Evolutionary conservation across 2,113 vertebrate species (phyloP).

Genomic region (Vidua macroura): DNA sequence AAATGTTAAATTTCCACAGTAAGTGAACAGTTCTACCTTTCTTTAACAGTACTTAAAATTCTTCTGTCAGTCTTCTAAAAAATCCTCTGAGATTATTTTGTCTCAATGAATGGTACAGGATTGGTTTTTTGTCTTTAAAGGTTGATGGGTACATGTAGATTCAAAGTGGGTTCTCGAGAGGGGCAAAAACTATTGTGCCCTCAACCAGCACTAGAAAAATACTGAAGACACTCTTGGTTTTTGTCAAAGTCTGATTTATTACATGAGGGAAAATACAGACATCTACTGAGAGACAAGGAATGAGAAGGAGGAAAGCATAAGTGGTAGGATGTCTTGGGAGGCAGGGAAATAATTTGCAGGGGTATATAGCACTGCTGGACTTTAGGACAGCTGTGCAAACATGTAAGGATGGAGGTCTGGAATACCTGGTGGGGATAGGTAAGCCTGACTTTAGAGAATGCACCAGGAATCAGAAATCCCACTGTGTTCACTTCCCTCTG

Average conservation of each 20-base stretch:
- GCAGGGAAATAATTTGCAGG: background rate
- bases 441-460: background rate
- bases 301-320: background rate
- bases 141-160: background rate
- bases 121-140: background rate
- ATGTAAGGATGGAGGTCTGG: background rate
- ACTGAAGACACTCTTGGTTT: background rate
- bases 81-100: background rate
- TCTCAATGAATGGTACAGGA: background rate
- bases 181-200: background rate
- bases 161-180: background rate
- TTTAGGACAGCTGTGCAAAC: background rate
- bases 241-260: background rate
- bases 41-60: background rate
- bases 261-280: background rate
- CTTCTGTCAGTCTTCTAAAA: background rate
- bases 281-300: background rate
- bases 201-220: background rate
- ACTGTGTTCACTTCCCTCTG: background rate
- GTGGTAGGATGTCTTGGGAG: background rate
- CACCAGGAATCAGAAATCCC: background rate
- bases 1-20: background rate
- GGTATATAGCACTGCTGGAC: background rate
- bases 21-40: background rate
- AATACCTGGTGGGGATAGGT: background rate